Base-by-base conservation (phyloP, 2,888 invertebrate species). In the Euclidia mi region DNA sequence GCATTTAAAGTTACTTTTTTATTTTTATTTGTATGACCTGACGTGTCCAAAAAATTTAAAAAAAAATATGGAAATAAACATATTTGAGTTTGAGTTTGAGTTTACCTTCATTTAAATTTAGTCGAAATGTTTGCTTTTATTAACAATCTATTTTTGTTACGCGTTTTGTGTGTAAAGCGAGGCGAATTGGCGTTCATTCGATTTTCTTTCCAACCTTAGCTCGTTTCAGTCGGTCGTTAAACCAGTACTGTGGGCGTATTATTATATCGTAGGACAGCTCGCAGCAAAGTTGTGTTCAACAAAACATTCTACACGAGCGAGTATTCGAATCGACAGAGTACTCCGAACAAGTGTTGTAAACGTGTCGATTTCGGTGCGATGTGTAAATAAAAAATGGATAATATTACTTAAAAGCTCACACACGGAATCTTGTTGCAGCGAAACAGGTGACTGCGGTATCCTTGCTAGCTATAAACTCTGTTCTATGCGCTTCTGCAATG, bases 401-500 rank as follows among this genome's bases (percentile, higher is more conserved):
- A 52, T 57, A 69, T 63, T 58, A 63, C 61, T 68, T 69, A 73
- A 70, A 65, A 72, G 73, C 65, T 63, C 63, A 48, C 51, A 50
- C 40, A 46, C 35, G 34, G 40, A 42, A 45, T 40, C 31, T 53
- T 31, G 63, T 46, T 69, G 66, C 48, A 47, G 25, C 53, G 69
- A 67, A 71, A 77, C 87, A 87, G 86, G 85, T 87, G 86, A 79
- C 78, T 72, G 79, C 73, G 82, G 81, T 80, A 78, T 78, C 73
- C 77, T 76, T 73, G 77, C 75, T 47, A 76, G 76, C 79, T 74
- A 80, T 83, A 87, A 86, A 85, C 77, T 79, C 73, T 78, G 76
- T 80, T 76, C 78, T 76, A 78, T 82, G 84, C 82, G 78, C 80
- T 79, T 74, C 81, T 88, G 89, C 88, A 86, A 78, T 81, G 81